phyloP scores from a whole-genome alignment of 2,113 vertebrate species.

The Mionectes macconnelli region DNA sequence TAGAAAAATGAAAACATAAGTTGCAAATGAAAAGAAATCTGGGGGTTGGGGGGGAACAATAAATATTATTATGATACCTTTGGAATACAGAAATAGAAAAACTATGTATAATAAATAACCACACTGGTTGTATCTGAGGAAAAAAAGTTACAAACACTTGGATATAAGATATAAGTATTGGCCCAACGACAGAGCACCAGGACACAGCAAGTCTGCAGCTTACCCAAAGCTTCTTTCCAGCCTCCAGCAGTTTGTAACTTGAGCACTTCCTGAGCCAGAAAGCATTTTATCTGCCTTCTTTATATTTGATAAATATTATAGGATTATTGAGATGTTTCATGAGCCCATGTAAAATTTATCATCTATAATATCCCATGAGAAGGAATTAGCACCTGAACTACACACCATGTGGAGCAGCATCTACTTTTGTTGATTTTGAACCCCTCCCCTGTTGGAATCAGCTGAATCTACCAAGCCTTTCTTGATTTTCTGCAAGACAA shows the following conservation, averaged over 20 bases:
- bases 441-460: neutral
- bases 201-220: neutral
- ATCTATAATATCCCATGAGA: neutral
- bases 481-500: neutral
- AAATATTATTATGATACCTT: neutral
- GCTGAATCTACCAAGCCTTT: neutral
- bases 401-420: rapidly evolving
- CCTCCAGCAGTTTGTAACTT: neutral
- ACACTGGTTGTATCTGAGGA: neutral
- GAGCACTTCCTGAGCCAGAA: neutral
- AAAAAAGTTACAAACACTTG: rapidly evolving
- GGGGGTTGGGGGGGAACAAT: neutral
- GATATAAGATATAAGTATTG: neutral
- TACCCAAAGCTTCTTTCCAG: neutral
- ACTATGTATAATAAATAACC: neutral
- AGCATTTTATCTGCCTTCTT: neutral
- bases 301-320: neutral
- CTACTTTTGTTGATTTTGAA: neutral
- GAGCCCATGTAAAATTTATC: neutral
- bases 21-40: neutral
- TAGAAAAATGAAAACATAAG: neutral
- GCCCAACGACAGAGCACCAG: neutral
- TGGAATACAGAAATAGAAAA: neutral
- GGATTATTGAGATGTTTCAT: neutral
- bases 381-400: neutral